Base-by-base conservation (phyloP, 64 coral and sea anemone genomes). In the Orbicella faveolata region DNA sequence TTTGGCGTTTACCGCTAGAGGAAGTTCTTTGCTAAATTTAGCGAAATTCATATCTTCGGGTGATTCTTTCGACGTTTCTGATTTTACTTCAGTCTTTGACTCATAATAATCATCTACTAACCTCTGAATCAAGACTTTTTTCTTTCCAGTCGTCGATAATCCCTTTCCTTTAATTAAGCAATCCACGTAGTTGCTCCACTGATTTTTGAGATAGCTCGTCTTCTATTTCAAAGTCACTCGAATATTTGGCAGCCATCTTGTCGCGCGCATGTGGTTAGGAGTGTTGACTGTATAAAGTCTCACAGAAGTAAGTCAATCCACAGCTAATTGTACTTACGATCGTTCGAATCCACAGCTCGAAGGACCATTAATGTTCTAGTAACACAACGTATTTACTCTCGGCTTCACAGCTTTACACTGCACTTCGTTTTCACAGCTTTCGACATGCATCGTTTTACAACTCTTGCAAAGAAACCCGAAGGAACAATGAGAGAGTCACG, bases 151-250 rank as follows among this genome's bases (percentile, higher is more conserved):
- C 78, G 78, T 80, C 25, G 52, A 39, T 19, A 80, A 80, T 34
- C 52, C 78, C n/a, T 59, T 80, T 80, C 34, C 52, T 61, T 52
- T 61, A n/a, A n/a, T n/a, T n/a, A 61, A 80, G 78, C 52, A 80
- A 21, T 61, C 53, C n/a, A 26, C 54, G 78, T 8, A 80, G 51
- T 61, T 55, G 52, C 53, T 80, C 78, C 51, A 80, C 52, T 80
- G 78, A 64, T 64, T 64, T 64, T 64, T 14, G 63, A 64, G 63
- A 64, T 64, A 64, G 63, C 63, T 64, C 63, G 4, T 64, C 63
- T 64, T 64, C 63, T 3, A 64, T n/a, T n/a, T n/a, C n/a, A n/a
- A n/a, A n/a, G n/a, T n/a, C n/a, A n/a, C n/a, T n/a, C n/a, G n/a
- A n/a, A n/a, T n/a, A n/a, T n/a, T n/a, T n/a, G n/a, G n/a, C n/a